phyloP scores from a whole-genome alignment of 2,113 vertebrate species.

The Mustelus asterias region DNA sequence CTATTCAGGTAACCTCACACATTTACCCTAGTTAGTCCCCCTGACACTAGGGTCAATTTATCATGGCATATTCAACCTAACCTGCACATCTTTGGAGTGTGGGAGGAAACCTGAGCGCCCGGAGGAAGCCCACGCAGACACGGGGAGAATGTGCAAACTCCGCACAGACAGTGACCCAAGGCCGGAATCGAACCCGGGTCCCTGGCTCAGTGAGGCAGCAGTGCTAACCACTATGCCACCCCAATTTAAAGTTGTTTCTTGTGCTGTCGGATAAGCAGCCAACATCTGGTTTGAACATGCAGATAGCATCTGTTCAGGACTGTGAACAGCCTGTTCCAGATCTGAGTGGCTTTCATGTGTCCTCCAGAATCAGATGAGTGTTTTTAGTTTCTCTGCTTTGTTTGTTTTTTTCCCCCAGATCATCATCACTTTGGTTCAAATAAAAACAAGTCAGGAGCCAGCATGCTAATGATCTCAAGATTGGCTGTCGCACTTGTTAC shows the following conservation, averaged over 20 bases:
- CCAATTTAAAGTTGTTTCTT: not conserved
- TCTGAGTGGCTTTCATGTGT: not conserved
- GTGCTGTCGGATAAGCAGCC: not conserved
- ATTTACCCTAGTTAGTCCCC: no score
- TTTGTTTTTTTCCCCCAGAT: not conserved
- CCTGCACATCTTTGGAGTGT: no score
- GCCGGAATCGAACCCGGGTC: no score
- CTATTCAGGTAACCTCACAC: no score
- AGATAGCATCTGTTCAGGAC: not conserved
- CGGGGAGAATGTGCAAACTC: no score
- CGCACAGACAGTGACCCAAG: no score
- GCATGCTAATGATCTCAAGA: not conserved
- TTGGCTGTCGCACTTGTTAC: not conserved
- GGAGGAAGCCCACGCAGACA: no score
- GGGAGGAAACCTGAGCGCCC: no score
- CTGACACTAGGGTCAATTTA: no score
- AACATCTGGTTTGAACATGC: not conserved
- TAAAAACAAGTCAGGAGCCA: not conserved
- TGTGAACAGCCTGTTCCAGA: not conserved
- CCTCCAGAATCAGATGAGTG: not conserved
- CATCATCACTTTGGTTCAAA: not conserved
- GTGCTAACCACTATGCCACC: no score
- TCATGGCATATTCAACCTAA: no score
- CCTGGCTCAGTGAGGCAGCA: no score
- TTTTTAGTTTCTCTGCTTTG: not conserved